phyloP scores from a whole-genome alignment of 2,888 invertebrate species.

The Tetropium fuscum region DNA sequence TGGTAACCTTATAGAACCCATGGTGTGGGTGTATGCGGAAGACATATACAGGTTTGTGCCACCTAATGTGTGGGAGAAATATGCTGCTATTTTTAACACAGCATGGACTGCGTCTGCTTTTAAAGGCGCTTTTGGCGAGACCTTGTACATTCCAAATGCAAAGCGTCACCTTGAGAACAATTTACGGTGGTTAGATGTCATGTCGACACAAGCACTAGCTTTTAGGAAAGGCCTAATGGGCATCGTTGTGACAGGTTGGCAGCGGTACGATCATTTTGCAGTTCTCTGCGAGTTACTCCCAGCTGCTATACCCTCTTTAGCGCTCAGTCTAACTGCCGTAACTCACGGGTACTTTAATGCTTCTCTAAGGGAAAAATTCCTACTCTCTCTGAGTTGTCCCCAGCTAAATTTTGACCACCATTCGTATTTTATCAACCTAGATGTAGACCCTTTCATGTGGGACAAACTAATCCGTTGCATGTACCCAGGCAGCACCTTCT shows the following conservation, averaged over 20 bases:
- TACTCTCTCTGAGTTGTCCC: slow-evolving; percentile 70
- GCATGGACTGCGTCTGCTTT: slow-evolving; percentile 82
- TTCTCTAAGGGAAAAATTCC: slow-evolving; percentile 65
- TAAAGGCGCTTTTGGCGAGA: slow-evolving; percentile 81
- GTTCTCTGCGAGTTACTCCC: slow-evolving; percentile 78
- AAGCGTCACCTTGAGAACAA: slow-evolving; percentile 79
- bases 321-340: slow-evolving; percentile 72
- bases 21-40: slow-evolving; percentile 86
- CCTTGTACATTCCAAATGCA: slow-evolving; percentile 74
- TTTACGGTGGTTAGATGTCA: slow-evolving; percentile 76
- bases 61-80: slow-evolving; percentile 74
- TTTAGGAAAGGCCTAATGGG: slow-evolving; percentile 69
- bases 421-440: slow-evolving; percentile 70
- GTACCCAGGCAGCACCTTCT: slow-evolving; percentile 73
- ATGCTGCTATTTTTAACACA: slow-evolving; percentile 74
- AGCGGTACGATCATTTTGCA: slow-evolving; percentile 80
- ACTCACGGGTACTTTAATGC: slow-evolving; percentile 73
- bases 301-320: slow-evolving; percentile 73
- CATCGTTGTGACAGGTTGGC: slow-evolving; percentile 69
- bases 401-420: slow-evolving; percentile 52
- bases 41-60: slow-evolving; percentile 72
- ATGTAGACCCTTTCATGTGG: slow-evolving; percentile 73
- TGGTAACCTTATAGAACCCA: slow-evolving; percentile 78
- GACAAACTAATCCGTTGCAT: slow-evolving; percentile 73
- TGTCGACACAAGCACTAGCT: slow-evolving; percentile 70